Base-by-base conservation (phyloP, 2,797 vertebrate species). In the Poeciliopsis paucimaculata region DNA sequence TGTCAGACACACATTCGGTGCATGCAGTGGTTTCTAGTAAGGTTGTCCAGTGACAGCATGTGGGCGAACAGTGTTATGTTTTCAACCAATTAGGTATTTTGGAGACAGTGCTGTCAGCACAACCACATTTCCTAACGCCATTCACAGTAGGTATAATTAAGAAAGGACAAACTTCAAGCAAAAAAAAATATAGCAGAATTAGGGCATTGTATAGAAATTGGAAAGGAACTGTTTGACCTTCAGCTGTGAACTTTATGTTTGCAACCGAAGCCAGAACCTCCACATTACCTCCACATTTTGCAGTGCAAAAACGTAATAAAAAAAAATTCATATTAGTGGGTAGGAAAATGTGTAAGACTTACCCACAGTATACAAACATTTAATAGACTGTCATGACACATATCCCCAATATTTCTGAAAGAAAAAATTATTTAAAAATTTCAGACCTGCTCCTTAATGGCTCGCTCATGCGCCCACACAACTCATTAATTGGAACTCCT, bases 401-500 rank as follows among this genome's bases (percentile, higher is more conserved):
- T 51, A 70, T 64, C 64, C 64, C 82, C 57, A 77, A 41, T 81
- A 72, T 77, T 75, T 75, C 74, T 72, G 43, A 82, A 81, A 81
- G 4, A 77, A 66, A 26, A 53, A 7, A 18, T 68, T 51, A 18
- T 53, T 80, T 64, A 53, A 11, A 46, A 45, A 49, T 8, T 15
- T 75, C 57, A 51, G 13, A 18, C 26, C 73, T 82, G 39, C 43
- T 82, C 71, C 73, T 77, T 47, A 78, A 16, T 28, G 76, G 49
- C 41, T 83, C 55, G 39, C 74, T 75, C 79, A 84, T 72, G 72
- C 36, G 1, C 73, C 66, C 31, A 72, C 80, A 72, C 80, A 80
- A 53, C 64, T 87, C 81, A 81, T 84, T 87, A 62, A 84, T 23
- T 77, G 72, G 78, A 82, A 81, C 3, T 60, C 80, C 46, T 81